A percentile compares a stretch with the other conserved stretches of the same genome.
phyloP scores from a whole-genome alignment of 1,140 invertebrate species.

The Platyscapa corneri region DNA sequence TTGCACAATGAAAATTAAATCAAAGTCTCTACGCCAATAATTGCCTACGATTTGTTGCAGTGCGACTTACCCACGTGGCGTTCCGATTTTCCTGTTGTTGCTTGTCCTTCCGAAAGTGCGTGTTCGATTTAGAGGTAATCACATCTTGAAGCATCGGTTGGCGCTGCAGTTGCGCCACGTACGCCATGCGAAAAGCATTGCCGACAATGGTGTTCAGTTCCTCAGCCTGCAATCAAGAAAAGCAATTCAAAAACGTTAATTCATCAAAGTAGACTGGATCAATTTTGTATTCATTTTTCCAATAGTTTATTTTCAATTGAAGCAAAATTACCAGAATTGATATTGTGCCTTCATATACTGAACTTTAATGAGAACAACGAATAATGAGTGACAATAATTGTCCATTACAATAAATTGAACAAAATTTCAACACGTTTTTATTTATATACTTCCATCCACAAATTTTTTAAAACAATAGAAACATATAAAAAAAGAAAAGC shows the following conservation, averaged over 20 bases:
- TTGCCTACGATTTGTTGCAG: background rate
- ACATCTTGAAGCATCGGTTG: conserved; percentile 76
- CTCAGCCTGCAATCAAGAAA: conserved; percentile 82
- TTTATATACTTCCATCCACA: background rate
- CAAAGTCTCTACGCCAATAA: background rate
- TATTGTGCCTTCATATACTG: background rate
- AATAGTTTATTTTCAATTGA: background rate
- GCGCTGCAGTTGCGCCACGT: conserved; percentile 87
- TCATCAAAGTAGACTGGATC: too few species aligned
- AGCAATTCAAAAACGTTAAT: conserved; percentile 7
- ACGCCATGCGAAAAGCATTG: conserved; percentile 94
- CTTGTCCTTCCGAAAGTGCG: conserved; percentile 69
- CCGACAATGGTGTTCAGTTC: conserved; percentile 91
- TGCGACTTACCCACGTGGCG: conserved; percentile 74
- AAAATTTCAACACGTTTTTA: background rate
- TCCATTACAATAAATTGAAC: background rate
- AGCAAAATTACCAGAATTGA: background rate
- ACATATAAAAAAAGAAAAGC: background rate
- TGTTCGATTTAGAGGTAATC: conserved; percentile 72
- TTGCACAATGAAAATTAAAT: background rate
- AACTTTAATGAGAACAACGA: background rate
- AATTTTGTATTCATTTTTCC: background rate
- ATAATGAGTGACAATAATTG: background rate
- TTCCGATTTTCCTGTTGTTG: conserved; percentile 64
- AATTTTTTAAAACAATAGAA: background rate